Evolutionary conservation across 2,797 vertebrate species (phyloP), one percentile per base, ranked within the genome.

Genomic region (Sebastes alutus): DNA sequence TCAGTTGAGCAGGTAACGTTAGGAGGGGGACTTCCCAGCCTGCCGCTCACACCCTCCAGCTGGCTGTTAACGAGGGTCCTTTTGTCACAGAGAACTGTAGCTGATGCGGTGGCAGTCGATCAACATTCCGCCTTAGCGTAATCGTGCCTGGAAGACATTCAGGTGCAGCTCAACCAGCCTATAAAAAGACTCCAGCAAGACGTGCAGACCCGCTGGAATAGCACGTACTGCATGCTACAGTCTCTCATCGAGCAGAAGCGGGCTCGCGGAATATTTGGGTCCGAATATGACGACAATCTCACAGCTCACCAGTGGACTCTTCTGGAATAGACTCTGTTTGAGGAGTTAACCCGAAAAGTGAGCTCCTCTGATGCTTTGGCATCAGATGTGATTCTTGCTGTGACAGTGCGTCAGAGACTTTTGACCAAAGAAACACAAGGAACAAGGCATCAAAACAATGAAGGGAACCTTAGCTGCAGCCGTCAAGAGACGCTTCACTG

Each of bases 341-440:
- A 84, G 42, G 70, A 80, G 33, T 75, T 81, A 55, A 85, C 58
- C 7, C 16, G 22, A 84, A 80, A 32, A 61, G 16, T 61, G 7
- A 32, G 27, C 58, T 61, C 9, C 10, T 32, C 55, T 18, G 58
- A 30, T 30, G 18, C 9, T 20, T 14, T 65, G 25, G 76, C 81
- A 42, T 62, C 70, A 75, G 69, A 90, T 16, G 66, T 55, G 7
- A 86, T 87, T 84, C 84, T 78, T 73, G 75, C 80, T 9, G 58
- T 85, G 25, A 83, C 72, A 2, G 68, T 78, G 73, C 61, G 87
- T 22, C 20, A 61, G 52, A 66, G 78, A 77, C 27, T 54, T 66
- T 7, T 79, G 6, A 49, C 68, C 23, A 83, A 60, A 68, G 72
- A 82, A 27, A 78, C 30, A 86, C 2, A 30, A 67, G 52, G 78